Evolutionary conservation across 2,888 invertebrate species (phyloP).

Genomic region (Tenthredo scrophulariae): DNA sequence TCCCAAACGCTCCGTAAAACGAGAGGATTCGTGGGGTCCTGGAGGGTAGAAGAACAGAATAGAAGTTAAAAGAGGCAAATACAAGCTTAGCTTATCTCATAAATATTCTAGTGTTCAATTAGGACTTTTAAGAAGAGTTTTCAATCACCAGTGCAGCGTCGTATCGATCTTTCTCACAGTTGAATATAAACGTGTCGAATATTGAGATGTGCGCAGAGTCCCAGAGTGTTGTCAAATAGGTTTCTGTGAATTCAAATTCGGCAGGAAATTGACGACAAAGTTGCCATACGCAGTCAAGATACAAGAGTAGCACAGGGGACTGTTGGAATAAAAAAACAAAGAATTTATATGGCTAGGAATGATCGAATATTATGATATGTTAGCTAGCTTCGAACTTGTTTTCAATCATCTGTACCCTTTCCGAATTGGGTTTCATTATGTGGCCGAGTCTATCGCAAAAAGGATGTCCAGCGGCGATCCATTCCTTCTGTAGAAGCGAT

Average conservation of each 20-base stretch:
- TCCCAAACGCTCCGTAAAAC: constrained; percentile 92
- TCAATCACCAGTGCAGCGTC: constrained; percentile 83
- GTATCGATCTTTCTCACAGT: constrained; percentile 88
- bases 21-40: constrained; percentile 80
- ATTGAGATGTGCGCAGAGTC: constrained; percentile 93
- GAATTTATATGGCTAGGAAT: neutral
- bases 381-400: constrained; percentile 19
- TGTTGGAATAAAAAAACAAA: constrained; percentile 76
- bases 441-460: constrained; percentile 89
- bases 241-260: constrained; percentile 95
- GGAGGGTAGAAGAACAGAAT: constrained; percentile 57
- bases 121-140: constrained; percentile 3
- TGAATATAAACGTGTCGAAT: constrained; percentile 96
- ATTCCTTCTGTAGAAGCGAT: constrained; percentile 95
- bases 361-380: neutral
- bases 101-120: neutral
- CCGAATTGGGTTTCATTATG: constrained; percentile 81
- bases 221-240: constrained; percentile 95
- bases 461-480: constrained; percentile 95
- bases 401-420: constrained; percentile 74
- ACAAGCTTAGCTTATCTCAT: neutral
- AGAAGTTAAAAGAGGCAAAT: constrained; percentile 22
- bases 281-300: constrained; percentile 97
- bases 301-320: constrained; percentile 93
- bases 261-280: constrained; percentile 92